Base-by-base conservation (phyloP, 2,797 vertebrate species). In the Lerista edwardsae region DNA sequence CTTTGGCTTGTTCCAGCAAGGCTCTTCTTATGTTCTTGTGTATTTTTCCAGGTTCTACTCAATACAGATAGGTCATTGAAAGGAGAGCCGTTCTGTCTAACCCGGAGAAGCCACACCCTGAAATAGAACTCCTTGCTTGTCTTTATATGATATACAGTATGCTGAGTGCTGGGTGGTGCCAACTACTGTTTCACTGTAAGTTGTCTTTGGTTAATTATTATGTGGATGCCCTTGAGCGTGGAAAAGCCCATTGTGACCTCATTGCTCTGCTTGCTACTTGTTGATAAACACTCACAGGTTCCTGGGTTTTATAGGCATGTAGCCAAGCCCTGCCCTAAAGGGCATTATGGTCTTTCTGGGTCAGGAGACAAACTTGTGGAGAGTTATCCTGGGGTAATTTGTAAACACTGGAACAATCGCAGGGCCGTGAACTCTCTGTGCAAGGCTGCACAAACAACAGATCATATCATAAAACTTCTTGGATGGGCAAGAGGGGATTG, bases 101-200 rank as follows among this genome's bases (percentile, higher is more conserved):
- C 39, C 67, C 36, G 44, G 62, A 76, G 27, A 29, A 59, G 51
- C 44, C 74, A 59, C 82, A 68, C 74, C 74, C 75, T 83, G 82
- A 77, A 83, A 59, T 75, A 61, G 44, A 80, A 61, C 57, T 68
- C 72, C 25, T 44, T 17, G 9, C 17, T 80, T 80, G 62, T 69
- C 65, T 75, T 85, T 27, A 59, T 29, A 61, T 34, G 71, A 67
- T 61, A 25, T 61, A n/a, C n/a, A n/a, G n/a, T n/a, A 47, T 47
- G 59, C 23, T 80, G 75, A 80, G 36, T 80, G 9, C 62, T 36
- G 25, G 78, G 78, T 21, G 71, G 51, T 59, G 74, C 57, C 61
- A 9, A 41, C 31, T 68, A n/a, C 31, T 76, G 68, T 75, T 68
- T 68, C 51, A 57, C 17, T 17, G 6, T 15, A 72, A 23, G 67